A percentile compares a stretch with the other conserved stretches of the same genome.
Conservation (phyloP, 2,888 invertebrate genomes). For the Mesorhabditis spiculigera region DNA sequence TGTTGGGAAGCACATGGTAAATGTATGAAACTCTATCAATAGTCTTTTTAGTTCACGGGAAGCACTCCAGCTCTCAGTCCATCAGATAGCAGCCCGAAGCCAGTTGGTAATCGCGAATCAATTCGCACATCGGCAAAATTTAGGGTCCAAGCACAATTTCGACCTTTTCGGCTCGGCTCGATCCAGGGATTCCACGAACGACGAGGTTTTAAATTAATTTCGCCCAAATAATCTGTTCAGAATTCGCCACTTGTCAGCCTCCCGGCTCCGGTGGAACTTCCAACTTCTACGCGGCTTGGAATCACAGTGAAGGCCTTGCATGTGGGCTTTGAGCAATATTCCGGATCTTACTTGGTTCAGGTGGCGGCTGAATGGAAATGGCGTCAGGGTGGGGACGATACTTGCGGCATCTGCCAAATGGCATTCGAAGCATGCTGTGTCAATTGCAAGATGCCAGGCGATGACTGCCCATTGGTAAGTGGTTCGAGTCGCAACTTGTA, state of each 20-base stretch:
- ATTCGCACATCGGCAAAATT: no score
- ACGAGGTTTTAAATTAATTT: not conserved
- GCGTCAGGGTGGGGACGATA: slow-evolving; percentile 92
- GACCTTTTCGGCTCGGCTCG: not conserved
- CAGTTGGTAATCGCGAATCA: no score
- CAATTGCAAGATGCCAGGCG: slow-evolving; percentile 51
- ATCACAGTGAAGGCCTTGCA: slow-evolving; percentile 26
- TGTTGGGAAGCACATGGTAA: no score
- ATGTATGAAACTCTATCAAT: no score
- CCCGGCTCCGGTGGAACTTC: slow-evolving; percentile 16
- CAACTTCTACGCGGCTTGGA: slow-evolving; percentile 22
- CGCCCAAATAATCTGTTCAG: not conserved
- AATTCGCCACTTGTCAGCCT: not conserved
- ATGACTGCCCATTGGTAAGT: slow-evolving; percentile 49
- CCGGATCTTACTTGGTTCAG: slow-evolving; percentile 17
- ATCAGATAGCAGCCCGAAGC: no score
- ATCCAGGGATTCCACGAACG: not conserved
- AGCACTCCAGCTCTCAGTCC: no score
- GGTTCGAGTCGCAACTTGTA: not conserved
- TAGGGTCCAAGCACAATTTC: not conserved
- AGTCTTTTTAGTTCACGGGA: no score
- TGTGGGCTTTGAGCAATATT: slow-evolving; percentile 18
- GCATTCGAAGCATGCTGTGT: slow-evolving; percentile 76
- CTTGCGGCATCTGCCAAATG: slow-evolving; percentile 97
- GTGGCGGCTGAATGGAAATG: slow-evolving; percentile 86